These are phyloP conservation scores for Oedothorax gibbosus DNA, from an alignment of 1,140 invertebrate genomes.

Conservation along the genomic window DNA sequence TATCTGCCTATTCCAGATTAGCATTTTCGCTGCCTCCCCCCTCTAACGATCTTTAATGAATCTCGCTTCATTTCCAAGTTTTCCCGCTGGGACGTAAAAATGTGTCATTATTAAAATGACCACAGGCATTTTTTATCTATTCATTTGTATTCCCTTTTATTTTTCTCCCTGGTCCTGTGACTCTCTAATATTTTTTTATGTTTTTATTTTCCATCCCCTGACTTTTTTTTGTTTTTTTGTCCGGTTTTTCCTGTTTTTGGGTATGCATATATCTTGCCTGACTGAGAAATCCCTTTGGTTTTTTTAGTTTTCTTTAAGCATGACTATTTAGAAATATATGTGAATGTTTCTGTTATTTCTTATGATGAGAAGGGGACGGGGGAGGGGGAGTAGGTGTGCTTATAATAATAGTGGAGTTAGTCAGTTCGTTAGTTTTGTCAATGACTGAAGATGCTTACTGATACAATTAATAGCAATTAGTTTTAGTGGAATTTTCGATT, in stretches of 20 bases:
- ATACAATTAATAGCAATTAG: no score
- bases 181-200: neutral
- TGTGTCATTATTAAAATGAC: conserved; percentile 60
- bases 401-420: conserved; percentile 23
- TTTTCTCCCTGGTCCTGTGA: conserved; percentile 33
- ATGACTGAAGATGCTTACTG: neutral
- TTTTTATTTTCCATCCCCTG: conserved; percentile 4
- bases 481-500: no score
- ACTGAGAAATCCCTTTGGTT: neutral
- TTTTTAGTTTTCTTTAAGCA: conserved; percentile 45
- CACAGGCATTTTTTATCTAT: conserved; percentile 57
- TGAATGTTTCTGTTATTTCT: conserved; percentile 13
- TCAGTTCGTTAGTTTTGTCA: conserved; percentile 12
- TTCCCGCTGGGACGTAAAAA: conserved; percentile 55
- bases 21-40: conserved; percentile 48
- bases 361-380: no score
- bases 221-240: conserved; percentile 27
- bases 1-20: conserved; percentile 55
- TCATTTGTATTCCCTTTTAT: conserved; percentile 59
- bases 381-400: neutral
- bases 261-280: conserved; percentile 15
- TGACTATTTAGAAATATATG: conserved; percentile 27
- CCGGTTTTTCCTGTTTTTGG: conserved; percentile 1
- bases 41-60: conserved; percentile 59
- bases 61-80: conserved; percentile 59